Evolutionary conservation across 2,888 invertebrate species (phyloP).

Genomic region (Hybos culiciformis): DNA sequence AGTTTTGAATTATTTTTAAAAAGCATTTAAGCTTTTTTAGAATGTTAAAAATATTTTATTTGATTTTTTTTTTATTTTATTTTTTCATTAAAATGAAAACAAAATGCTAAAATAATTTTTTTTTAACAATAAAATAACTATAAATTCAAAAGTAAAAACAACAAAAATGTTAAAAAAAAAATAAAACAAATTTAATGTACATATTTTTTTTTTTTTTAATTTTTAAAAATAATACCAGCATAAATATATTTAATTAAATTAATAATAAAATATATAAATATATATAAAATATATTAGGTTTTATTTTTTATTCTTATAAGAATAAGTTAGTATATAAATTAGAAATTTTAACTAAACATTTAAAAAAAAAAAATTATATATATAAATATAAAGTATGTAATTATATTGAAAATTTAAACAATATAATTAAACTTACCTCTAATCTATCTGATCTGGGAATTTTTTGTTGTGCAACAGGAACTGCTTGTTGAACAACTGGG

Average conservation of each 20-base stretch:
- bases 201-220: too few species aligned
- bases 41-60: too few species aligned
- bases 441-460: conserved; percentile 89
- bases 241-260: neutral
- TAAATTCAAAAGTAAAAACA: neutral
- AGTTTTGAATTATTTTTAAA: too few species aligned
- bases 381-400: conserved; percentile 10
- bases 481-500: conserved; percentile 66
- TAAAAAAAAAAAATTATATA: conserved; percentile 5
- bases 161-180: neutral
- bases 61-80: too few species aligned
- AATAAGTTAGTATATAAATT: neutral
- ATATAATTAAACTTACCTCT: conserved; percentile 58
- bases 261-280: neutral
- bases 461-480: conserved; percentile 83
- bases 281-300: conserved; percentile 2
- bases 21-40: too few species aligned
- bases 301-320: neutral
- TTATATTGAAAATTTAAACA: conserved; percentile 10
- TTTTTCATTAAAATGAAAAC: neutral
- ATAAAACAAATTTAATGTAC: neutral
- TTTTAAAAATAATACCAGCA: neutral
- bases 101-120: neutral
- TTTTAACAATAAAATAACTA: conserved; percentile 1
- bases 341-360: conserved; percentile 5